phyloP scores from a whole-genome alignment of 2,113 vertebrate species.

The Xenus cinereus region DNA sequence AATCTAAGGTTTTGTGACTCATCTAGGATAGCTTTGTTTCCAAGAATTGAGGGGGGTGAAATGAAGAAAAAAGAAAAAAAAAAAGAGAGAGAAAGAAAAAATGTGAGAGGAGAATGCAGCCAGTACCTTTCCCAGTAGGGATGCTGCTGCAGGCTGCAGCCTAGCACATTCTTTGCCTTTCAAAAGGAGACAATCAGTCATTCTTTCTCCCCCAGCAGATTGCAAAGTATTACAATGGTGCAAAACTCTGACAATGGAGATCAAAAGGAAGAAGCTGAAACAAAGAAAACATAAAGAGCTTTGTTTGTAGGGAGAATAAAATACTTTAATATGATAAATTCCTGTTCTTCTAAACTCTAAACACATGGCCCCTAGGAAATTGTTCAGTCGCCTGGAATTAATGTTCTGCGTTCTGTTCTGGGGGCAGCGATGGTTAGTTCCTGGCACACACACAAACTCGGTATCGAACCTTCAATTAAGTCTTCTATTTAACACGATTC shows the following conservation, averaged over 20 bases:
- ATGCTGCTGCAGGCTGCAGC: not conserved
- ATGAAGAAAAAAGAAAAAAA: not conserved
- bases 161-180: constrained; percentile 14
- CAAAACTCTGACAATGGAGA: constrained; percentile 35
- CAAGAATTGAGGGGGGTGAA: not conserved
- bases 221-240: constrained; percentile 14
- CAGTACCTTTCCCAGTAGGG: constrained; percentile 65
- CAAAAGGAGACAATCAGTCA: constrained; percentile 19
- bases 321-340: constrained; percentile 9
- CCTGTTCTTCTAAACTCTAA: constrained; percentile 9
- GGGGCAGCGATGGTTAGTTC: not conserved
- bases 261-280: constrained; percentile 40
- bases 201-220: constrained; percentile 35
- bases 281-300: constrained; percentile 44
- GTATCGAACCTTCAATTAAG: not conserved
- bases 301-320: constrained; percentile 17
- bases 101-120: not conserved
- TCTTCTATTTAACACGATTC: not conserved
- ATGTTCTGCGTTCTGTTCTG: constrained; percentile 5
- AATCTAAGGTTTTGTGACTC: constrained; percentile 32
- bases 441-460: not conserved
- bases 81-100: too few relatives aligned
- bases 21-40: constrained; percentile 61
- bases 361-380: constrained; percentile 56
- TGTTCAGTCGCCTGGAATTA: constrained; percentile 47